phyloP scores from a whole-genome alignment of 1,140 invertebrate species.

The Rhagoletis zephyria region DNA sequence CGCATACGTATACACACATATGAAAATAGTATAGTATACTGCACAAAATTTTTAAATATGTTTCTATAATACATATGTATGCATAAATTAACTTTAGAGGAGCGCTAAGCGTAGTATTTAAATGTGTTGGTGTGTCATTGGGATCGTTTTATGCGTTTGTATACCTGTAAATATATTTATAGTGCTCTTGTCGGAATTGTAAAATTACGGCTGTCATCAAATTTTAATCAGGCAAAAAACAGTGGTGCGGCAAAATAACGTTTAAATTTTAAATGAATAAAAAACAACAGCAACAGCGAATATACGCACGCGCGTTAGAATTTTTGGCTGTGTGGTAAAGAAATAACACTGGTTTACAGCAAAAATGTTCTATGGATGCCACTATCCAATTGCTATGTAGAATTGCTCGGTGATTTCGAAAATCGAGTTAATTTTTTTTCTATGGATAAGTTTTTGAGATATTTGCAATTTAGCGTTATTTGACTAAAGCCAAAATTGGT shows the following conservation, averaged over 20 bases:
- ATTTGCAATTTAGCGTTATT: too few relatives aligned
- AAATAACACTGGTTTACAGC: too few relatives aligned
- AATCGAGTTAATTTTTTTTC: too few relatives aligned
- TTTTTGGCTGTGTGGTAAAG: too few relatives aligned
- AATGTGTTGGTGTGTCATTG: neutral
- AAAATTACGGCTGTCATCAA: neutral
- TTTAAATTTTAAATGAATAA: constrained; percentile 42
- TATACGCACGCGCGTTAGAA: neutral
- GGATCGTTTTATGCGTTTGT: neutral
- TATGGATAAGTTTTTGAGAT: too few relatives aligned
- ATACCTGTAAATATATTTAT: neutral
- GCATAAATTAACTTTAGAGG: neutral
- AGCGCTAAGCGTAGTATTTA: neutral
- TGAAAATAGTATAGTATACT: too few relatives aligned
- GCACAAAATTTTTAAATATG: too few relatives aligned
- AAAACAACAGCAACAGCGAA: neutral
- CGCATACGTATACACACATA: neutral
- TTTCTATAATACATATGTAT: neutral
- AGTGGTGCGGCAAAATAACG: neutral
- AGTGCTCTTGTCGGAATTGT: neutral
- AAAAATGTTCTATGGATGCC: too few relatives aligned
- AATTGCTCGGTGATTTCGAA: too few relatives aligned
- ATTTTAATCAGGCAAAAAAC: constrained; percentile 45
- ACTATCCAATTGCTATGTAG: too few relatives aligned
- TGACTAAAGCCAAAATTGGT: too few relatives aligned